Conservation (phyloP, 92 coral and sea anemone genomes). For the Chrysogorgia sp. region DNA sequence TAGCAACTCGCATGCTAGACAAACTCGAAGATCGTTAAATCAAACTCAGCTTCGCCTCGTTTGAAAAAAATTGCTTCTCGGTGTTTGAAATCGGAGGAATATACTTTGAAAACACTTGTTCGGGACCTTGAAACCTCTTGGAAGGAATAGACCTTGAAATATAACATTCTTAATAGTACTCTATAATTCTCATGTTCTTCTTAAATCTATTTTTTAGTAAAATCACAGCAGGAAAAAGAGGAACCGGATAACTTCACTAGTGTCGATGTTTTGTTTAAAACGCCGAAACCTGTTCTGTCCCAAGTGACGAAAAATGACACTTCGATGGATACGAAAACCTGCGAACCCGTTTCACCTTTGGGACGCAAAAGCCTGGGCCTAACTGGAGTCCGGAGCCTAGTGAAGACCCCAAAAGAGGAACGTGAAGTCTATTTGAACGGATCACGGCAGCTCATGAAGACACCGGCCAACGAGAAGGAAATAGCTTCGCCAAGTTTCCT, state of each 20-base stretch:
- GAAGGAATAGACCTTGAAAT: too few relatives aligned
- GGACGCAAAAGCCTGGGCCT: constrained; percentile 65
- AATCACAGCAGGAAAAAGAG: constrained; percentile 8
- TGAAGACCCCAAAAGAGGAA: constrained; percentile 27
- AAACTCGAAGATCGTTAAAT: too few relatives aligned
- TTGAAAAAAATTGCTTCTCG: too few relatives aligned
- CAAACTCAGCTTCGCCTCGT: too few relatives aligned
- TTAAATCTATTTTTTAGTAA: not conserved
- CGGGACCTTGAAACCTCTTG: too few relatives aligned
- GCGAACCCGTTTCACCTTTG: constrained; percentile 17
- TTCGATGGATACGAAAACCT: not conserved
- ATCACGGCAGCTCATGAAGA: constrained; percentile 62
- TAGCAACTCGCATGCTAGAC: too few relatives aligned
- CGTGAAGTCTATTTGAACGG: constrained; percentile 46
- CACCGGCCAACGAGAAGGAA: constrained; percentile 49
- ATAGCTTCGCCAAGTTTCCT: constrained; percentile 20
- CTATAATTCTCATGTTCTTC: too few relatives aligned
- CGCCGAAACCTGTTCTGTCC: constrained; percentile 14
- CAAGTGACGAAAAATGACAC: not conserved
- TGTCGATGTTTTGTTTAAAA: constrained; percentile 4
- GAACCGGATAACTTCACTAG: not conserved
- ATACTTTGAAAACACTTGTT: too few relatives aligned
- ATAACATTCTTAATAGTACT: too few relatives aligned
- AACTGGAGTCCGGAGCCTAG: constrained; percentile 26
- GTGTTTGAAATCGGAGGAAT: too few relatives aligned